Base-by-base conservation (phyloP, 2,113 vertebrate genomes). In the Hystrix brachyura region DNA sequence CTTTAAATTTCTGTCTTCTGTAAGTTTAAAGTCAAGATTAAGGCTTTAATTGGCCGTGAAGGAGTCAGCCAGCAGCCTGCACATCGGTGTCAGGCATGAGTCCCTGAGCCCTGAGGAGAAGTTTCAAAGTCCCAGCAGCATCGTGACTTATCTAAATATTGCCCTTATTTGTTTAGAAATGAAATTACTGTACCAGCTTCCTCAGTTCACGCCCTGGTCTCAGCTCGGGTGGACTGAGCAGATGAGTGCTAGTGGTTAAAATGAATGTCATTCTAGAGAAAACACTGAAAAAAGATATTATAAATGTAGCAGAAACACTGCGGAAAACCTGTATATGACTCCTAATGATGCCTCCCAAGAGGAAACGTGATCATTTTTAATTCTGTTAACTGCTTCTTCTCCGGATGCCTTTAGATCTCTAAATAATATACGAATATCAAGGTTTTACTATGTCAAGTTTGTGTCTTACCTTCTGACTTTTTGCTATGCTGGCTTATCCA, bases 11-110 rank as follows among this genome's bases (percentile, higher is more conserved):
- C 51, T 82, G 5, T 84, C 0, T 0, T 82, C 76, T 97, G 2
- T 78, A 97, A 79, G 86, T 84, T 94, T 62, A 34, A 97, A 96
- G 48, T 74, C 62, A 96, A 94, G 4, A 92, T 86, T 71, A 34
- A 82, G 76, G 86, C 87, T 62, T 83, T 95, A 90, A 38, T 65
- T 95, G 94, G 9, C 1, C 91, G 78, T 95, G 85, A 82, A 96
- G 88, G 19, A 53, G 38, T 69, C 79, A 13, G 95, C 34, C 93
- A 95, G 3, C 21, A 90, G 82, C 72, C 59, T 17, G 76, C 6
- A 80, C 7, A 48, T 83, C 17, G 74, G 46, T 48, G 48, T 94
- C 34, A 84, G 10, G 43, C 15, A 65, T 79, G 46, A 67, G 9
- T n/a, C 53, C 25, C 57, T 95, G 51, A 90, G 17, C 14, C 67